These are phyloP conservation scores for Sturnus vulgaris DNA, from an alignment of 2,113 vertebrate genomes.

Conservation along the genomic window DNA sequence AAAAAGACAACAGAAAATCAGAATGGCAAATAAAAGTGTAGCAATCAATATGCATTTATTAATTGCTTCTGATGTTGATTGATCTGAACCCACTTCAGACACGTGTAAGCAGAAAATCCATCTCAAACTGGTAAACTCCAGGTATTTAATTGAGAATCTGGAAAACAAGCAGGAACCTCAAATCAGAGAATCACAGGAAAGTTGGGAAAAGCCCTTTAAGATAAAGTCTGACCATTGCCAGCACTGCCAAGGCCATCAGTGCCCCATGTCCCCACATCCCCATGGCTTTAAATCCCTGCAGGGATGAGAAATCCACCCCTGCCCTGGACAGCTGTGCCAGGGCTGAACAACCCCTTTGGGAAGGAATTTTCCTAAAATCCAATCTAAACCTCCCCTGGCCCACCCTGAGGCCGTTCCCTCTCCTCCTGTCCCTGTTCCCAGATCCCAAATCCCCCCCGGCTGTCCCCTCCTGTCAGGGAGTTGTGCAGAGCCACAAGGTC, in stretches of 20 bases:
- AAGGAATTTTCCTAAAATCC: background rate
- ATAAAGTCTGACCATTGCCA: background rate
- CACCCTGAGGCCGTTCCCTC: background rate
- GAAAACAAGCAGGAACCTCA: background rate
- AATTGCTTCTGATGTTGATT: background rate
- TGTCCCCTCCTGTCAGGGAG: background rate
- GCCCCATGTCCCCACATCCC: background rate
- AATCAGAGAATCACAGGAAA: background rate
- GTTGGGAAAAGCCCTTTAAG: background rate
- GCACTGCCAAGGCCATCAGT: background rate
- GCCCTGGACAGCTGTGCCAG: background rate
- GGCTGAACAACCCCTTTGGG: fast-evolving
- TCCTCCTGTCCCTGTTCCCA: background rate
- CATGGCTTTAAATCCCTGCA: background rate
- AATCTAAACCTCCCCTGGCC: fast-evolving
- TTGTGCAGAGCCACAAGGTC: background rate
- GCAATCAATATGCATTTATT: background rate
- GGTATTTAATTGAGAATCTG: background rate
- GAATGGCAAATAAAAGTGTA: background rate
- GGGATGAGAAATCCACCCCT: fast-evolving
- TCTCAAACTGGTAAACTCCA: background rate
- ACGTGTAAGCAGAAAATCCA: background rate
- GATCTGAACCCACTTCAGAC: background rate
- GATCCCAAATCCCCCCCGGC: background rate
- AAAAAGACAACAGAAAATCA: background rate